Base-by-base conservation (phyloP, 2,888 invertebrate species). In the Enoplolaimus lenunculus region DNA sequence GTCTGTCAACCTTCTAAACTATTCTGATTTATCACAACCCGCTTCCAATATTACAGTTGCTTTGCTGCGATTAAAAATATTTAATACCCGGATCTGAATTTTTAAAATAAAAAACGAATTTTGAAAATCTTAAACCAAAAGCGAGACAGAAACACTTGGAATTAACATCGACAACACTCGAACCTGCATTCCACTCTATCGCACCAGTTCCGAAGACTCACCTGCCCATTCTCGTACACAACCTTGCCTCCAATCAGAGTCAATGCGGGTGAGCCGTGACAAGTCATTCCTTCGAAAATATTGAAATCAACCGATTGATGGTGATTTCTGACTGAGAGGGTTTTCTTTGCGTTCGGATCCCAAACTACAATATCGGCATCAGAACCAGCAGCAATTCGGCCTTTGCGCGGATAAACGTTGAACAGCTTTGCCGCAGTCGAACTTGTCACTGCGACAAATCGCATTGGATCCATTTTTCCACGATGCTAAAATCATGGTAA, bases 281-380 rank as follows among this genome's bases (percentile, higher is more conserved):
- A 89, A 74, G 86, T 87, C 86, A 91, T 89, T 30, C 82, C 82
- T 75, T 98, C 97, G 82, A 97, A 98, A 75, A 98, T 93, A 82
- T 98, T 98, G 80, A 93, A 95, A 84, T 97, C 92, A 72, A 89
- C 88, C 1, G 90, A 90, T 74, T 93, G 93, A 75, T 90, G 88
- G 82, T 98, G 97, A 0, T 89, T 89, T 76, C 89, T 86, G 0
- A 93, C 92, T 13, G 93, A 91, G 80, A 98, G 94, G 74, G 88
- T 89, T 72, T 90, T 85, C 70, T 89, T 89, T 67, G 87, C 87
- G 69, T 87, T 84, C 0, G 93, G 90, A 84, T 98, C 90, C 98
- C 97, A 99, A 73, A 99, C 86, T 13, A 98, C 90, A 73, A 98
- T 85, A 82, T 98, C 98, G 0, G 95, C 98, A 84, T 98, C 98